Conservation (phyloP, 2,888 invertebrate genomes). For the Oligia strigilis region DNA sequence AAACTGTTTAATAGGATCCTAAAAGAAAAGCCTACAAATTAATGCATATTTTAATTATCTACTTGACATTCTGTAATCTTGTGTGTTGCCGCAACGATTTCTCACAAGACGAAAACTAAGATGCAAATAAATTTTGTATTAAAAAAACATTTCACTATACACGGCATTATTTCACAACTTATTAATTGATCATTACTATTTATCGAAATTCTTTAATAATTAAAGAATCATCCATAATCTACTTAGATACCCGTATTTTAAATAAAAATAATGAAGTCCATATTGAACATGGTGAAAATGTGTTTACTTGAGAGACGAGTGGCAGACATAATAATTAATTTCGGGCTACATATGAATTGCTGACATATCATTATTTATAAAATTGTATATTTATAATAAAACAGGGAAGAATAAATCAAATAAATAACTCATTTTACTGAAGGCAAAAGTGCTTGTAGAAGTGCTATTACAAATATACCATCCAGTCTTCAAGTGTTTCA, state of each 20-base stretch:
- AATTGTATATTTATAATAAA: slow-evolving; percentile 16
- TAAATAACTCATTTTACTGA: slow-evolving; percentile 14
- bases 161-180: slow-evolving; percentile 51
- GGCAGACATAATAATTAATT: slow-evolving; percentile 10
- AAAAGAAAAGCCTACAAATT: slow-evolving; percentile 59
- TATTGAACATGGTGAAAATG: slow-evolving; percentile 27
- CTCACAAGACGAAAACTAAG: slow-evolving; percentile 9
- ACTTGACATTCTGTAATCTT: slow-evolving; percentile 13
- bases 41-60: slow-evolving; percentile 25
- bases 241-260: slow-evolving; percentile 67
- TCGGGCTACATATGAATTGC: slow-evolving; percentile 13
- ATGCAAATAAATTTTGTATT: slow-evolving; percentile 21
- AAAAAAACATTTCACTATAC: slow-evolving; percentile 39
- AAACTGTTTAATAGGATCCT: slow-evolving; percentile 21
- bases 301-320: slow-evolving; percentile 11
- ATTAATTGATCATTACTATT: slow-evolving; percentile 46
- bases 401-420: slow-evolving; percentile 9
- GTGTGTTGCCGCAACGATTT: not conserved
- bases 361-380: slow-evolving; percentile 4
- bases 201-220: slow-evolving; percentile 41
- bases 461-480: slow-evolving; percentile 21
- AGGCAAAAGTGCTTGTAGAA: slow-evolving; percentile 10
- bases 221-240: slow-evolving; percentile 48
- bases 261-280: slow-evolving; percentile 36
- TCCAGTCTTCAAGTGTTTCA: slow-evolving; percentile 34